phyloP scores from a whole-genome alignment of 2,888 invertebrate genomes.

The Ormyrus thymus region DNA sequence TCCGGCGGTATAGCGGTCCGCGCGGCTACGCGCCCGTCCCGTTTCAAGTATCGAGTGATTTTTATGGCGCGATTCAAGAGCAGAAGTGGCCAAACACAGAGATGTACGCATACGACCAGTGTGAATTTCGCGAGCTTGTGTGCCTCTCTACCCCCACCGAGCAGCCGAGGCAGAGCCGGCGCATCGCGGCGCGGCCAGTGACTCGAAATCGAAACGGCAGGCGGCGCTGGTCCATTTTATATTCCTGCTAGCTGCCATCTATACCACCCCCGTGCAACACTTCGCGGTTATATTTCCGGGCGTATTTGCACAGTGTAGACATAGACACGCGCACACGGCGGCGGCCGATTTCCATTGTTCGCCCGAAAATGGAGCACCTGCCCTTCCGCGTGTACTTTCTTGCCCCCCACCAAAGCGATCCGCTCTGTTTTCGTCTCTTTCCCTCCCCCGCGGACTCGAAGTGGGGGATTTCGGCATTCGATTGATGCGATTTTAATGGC shows the following conservation, averaged over 20 bases:
- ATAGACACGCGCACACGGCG: conserved; percentile 45
- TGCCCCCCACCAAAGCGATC: background rate
- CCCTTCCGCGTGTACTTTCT: conserved; percentile 23
- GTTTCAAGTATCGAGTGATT: conserved; percentile 39
- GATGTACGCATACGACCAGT: background rate
- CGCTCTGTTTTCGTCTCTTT: conserved; percentile 19
- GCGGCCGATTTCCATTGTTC: conserved; percentile 56
- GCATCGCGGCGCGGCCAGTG: background rate
- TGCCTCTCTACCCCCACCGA: background rate
- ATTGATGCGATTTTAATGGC: conserved; percentile 66
- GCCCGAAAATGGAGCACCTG: conserved; percentile 55
- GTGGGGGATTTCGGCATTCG: conserved; percentile 42
- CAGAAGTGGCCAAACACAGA: background rate
- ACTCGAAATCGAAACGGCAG: conserved; percentile 42
- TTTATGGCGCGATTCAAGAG: conserved; percentile 20
- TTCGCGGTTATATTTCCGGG: conserved; percentile 61
- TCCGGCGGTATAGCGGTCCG: too few relatives aligned
- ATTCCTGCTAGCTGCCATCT: conserved; percentile 36
- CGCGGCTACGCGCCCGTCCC: background rate
- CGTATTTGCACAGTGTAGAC: conserved; percentile 62
- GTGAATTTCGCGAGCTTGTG: conserved; percentile 7
- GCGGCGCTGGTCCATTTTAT: conserved; percentile 58
- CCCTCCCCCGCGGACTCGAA: background rate
- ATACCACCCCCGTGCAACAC: conserved; percentile 32
- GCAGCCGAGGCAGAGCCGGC: background rate